Conservation (phyloP, 2,113 vertebrate species). For the Rhabdomys dilectus region DNA sequence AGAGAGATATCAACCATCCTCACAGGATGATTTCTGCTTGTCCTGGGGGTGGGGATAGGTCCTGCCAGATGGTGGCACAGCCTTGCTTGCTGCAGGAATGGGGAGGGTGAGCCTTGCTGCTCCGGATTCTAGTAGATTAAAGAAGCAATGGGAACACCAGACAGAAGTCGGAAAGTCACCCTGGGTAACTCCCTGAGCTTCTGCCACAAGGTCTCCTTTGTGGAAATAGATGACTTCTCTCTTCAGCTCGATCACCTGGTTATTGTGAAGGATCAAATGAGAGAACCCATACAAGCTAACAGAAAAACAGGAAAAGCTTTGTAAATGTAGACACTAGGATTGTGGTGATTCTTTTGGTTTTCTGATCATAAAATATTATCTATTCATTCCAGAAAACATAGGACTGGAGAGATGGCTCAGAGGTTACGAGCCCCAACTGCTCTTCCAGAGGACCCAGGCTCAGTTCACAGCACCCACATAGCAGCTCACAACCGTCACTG, state of each 20-base stretch:
- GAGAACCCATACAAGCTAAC: not conserved
- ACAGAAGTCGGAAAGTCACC: not conserved
- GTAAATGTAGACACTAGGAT: not conserved
- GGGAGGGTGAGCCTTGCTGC: not conserved
- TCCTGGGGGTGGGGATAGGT: not conserved
- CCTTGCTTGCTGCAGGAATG: not conserved
- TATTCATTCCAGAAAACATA: not conserved
- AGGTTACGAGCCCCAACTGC: not conserved
- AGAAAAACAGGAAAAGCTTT: not conserved
- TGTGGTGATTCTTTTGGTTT: not conserved
- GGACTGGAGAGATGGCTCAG: not conserved
- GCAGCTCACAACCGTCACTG: not conserved
- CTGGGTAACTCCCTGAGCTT: not conserved
- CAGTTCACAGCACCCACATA: not conserved
- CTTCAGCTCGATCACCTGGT: not conserved
- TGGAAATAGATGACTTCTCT: not conserved
- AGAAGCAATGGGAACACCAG: not conserved
- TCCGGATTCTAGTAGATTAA: not conserved
- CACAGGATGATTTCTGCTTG: not conserved
- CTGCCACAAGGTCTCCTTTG: not conserved
- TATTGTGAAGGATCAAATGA: not conserved
- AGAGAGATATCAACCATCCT: not conserved
- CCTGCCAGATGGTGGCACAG: rapidly evolving
- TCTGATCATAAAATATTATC: not conserved
- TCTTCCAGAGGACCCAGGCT: not conserved